Percentiles rank a stretch among this genome's conserved stretches.
These are phyloP conservation scores for Himalopsyche anomala DNA, from an alignment of 2,888 invertebrate species.

Conservation along the genomic window DNA sequence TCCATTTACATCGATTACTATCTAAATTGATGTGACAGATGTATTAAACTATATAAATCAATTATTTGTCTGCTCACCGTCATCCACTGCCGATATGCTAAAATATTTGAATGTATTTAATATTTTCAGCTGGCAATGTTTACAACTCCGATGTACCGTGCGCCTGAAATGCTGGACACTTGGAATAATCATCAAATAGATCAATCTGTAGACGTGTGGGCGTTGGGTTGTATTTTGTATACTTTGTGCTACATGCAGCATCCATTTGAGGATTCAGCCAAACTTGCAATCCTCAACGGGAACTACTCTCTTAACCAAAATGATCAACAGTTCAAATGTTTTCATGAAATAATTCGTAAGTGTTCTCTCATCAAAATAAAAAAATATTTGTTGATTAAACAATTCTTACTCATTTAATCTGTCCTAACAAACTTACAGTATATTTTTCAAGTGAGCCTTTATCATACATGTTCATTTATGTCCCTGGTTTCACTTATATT, in stretches of 20 bases:
- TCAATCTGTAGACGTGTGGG: slow-evolving; percentile 95
- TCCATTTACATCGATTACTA: too few species aligned
- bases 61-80: not conserved
- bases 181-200: slow-evolving; percentile 97
- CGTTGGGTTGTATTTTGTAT: slow-evolving; percentile 96
- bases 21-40: too few species aligned
- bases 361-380: slow-evolving; percentile 65
- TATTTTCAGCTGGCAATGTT: slow-evolving; percentile 82
- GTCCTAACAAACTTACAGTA: not conserved
- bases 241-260: slow-evolving; percentile 94
- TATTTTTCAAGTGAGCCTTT: too few species aligned
- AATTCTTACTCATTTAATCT: not conserved
- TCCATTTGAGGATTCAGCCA: slow-evolving; percentile 97
- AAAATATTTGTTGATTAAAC: not conserved
- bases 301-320: slow-evolving; percentile 91
- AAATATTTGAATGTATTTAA: slow-evolving; percentile 48
- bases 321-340: slow-evolving; percentile 88
- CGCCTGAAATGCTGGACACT: slow-evolving; percentile 98
- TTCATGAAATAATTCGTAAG: slow-evolving; percentile 93
- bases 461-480: too few species aligned
- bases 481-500: too few species aligned
- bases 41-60: too few species aligned
- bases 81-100: not conserved
- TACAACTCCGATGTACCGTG: slow-evolving; percentile 96
- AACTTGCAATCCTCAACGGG: slow-evolving; percentile 96